Evolutionary conservation across 2,888 invertebrate genomes (phyloP).

Genomic region (Cosmopolites sordidus): DNA sequence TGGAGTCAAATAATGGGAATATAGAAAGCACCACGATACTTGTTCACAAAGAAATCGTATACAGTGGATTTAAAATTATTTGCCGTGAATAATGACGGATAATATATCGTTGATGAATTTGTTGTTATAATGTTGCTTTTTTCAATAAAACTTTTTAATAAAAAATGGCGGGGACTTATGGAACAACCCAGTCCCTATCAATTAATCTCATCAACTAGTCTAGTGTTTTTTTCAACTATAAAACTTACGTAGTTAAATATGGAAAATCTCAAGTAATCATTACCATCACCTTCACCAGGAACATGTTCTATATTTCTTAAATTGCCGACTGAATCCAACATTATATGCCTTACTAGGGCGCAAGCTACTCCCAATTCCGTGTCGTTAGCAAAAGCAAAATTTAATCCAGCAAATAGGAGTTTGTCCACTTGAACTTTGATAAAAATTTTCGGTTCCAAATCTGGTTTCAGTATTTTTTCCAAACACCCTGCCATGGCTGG

Average conservation of each 20-base stretch:
- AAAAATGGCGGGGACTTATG: too few relatives aligned
- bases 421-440: conserved; percentile 26
- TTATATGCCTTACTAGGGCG: conserved; percentile 26
- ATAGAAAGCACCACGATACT: too few relatives aligned
- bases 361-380: conserved; percentile 31
- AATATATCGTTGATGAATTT: too few relatives aligned
- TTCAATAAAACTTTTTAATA: too few relatives aligned
- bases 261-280: conserved; percentile 25
- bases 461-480: conserved; percentile 24
- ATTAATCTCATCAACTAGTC: too few relatives aligned
- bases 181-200: too few relatives aligned
- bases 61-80: too few relatives aligned
- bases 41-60: too few relatives aligned
- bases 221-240: too few relatives aligned
- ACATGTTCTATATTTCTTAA: conserved; percentile 23
- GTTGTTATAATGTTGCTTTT: too few relatives aligned
- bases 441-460: conserved; percentile 25
- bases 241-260: conserved; percentile 33
- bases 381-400: conserved; percentile 24
- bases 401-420: conserved; percentile 32
- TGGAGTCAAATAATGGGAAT: too few relatives aligned
- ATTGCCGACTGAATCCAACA: conserved; percentile 22
- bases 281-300: conserved; percentile 6
- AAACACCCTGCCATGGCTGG: conserved; percentile 30
- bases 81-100: too few relatives aligned